A percentile compares a stretch with the other conserved stretches of the same genome.
phyloP scores from a whole-genome alignment of 2,888 invertebrate species.

The Smittia aterrima region DNA sequence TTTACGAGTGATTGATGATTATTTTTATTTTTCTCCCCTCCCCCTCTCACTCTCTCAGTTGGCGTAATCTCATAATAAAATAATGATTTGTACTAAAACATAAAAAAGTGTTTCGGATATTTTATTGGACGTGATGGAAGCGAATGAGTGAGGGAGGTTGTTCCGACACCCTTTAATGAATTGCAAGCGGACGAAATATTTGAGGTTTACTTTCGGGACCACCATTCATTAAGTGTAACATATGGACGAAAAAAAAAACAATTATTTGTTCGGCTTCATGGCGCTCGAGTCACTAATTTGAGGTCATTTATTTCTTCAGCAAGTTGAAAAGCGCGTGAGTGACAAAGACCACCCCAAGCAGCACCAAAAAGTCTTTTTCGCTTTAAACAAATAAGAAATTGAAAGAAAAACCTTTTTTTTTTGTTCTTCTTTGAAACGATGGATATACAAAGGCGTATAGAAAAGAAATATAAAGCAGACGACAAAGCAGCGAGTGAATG shows the following conservation, averaged over 20 bases:
- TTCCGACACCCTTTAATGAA: slow-evolving; percentile 7
- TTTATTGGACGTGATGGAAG: slow-evolving; percentile 12
- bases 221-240: slow-evolving; percentile 18
- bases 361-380: background rate
- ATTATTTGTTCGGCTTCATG: background rate
- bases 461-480: slow-evolving; percentile 6
- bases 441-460: background rate
- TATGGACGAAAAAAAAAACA: slow-evolving; percentile 18
- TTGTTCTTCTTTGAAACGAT: background rate
- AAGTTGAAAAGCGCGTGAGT: background rate
- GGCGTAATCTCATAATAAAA: slow-evolving; percentile 38
- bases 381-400: background rate
- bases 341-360: background rate
- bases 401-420: background rate
- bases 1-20: slow-evolving; percentile 41
- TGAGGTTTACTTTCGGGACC: background rate
- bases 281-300: background rate
- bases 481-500: slow-evolving; percentile 37
- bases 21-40: slow-evolving; percentile 14
- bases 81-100: slow-evolving; percentile 41
- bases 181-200: slow-evolving; percentile 21
- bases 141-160: background rate
- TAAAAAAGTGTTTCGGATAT: slow-evolving; percentile 22
- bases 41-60: background rate
- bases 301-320: background rate